Conservation (phyloP, 1,140 invertebrate species). For the Aphis gossypii region DNA sequence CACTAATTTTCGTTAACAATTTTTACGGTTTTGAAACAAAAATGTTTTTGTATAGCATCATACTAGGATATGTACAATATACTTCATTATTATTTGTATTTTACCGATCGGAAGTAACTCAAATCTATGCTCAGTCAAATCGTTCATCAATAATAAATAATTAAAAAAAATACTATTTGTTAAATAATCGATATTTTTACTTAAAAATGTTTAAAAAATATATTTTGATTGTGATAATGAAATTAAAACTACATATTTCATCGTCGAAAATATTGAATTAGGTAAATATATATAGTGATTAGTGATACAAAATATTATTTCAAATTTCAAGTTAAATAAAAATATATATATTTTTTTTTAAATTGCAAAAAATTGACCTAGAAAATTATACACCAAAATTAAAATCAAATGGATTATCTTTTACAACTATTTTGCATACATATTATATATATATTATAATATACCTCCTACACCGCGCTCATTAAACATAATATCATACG, state of each 20-base stretch:
- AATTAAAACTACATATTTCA: not conserved
- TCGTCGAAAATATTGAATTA: not conserved
- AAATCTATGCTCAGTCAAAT: no score
- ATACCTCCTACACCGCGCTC: conserved; percentile 3
- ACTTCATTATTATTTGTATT: no score
- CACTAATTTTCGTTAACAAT: not conserved
- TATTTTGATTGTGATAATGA: not conserved
- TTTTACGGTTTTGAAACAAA: no score
- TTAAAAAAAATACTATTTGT: no score
- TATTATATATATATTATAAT: not conserved
- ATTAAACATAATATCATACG: not conserved
- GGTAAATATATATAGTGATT: not conserved
- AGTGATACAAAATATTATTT: not conserved
- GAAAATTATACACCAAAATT: not conserved
- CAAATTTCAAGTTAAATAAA: not conserved
- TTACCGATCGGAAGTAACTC: no score
- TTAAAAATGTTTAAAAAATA: not conserved
- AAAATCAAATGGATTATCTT: not conserved
- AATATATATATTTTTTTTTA: no score
- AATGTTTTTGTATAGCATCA: no score
- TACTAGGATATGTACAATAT: no score
- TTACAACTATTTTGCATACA: not conserved
- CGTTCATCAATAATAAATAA: no score
- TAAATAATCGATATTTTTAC: not conserved
- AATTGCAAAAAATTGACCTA: not conserved